These are phyloP conservation scores for Cephalopachus bancanus DNA, from an alignment of 2,797 vertebrate genomes.

Conservation along the genomic window DNA sequence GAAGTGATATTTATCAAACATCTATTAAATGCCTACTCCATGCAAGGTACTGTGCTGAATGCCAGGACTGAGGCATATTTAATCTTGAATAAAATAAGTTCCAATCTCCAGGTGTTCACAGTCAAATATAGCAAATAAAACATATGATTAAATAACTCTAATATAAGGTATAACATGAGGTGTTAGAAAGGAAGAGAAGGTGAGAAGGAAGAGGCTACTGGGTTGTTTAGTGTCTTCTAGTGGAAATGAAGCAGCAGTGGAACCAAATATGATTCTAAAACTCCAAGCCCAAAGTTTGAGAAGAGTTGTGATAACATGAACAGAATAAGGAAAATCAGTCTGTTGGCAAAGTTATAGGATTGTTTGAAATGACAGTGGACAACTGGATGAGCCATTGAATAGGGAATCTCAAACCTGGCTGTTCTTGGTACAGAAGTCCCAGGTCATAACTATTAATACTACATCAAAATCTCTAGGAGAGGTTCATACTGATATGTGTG, in stretches of 20 bases:
- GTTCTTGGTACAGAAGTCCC: background rate
- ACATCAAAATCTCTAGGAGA: background rate
- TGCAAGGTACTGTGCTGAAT: background rate
- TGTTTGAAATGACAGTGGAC: background rate
- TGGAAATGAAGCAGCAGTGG: constrained; percentile 31
- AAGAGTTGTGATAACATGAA: background rate
- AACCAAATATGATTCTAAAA: constrained; percentile 4
- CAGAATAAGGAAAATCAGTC: background rate
- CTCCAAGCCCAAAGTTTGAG: background rate
- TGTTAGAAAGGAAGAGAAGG: background rate
- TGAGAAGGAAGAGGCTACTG: background rate
- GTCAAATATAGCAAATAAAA: constrained; percentile 49
- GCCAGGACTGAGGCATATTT: background rate
- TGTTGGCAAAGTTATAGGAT: background rate
- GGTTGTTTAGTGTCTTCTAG: background rate
- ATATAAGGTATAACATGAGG: background rate
- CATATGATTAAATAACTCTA: background rate
- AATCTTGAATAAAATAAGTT: background rate
- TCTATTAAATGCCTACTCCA: constrained; percentile 28
- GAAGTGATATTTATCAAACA: constrained; percentile 30
- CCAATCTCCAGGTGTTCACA: constrained; percentile 23
- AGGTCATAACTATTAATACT: background rate
- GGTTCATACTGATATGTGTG: background rate
- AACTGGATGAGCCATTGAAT: background rate
- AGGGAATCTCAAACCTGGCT: background rate